Evolutionary conservation across 2,888 invertebrate species (phyloP).

Genomic region (Aleiodes leptofemur): DNA sequence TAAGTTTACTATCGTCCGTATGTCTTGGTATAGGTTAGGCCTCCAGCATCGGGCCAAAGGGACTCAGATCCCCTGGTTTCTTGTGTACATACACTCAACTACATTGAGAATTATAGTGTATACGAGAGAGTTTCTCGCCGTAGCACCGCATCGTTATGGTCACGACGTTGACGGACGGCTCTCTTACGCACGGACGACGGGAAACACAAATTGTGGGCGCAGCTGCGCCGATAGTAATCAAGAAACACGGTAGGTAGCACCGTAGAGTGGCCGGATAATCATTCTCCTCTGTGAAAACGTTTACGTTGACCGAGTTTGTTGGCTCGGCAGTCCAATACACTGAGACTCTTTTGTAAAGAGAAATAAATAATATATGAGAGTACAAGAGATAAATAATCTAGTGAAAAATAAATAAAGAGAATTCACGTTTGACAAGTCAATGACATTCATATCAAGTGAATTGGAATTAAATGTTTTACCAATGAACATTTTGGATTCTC

Average conservation of each 20-base stretch:
- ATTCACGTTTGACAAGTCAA: conserved; percentile 18
- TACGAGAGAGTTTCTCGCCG: conserved; percentile 42
- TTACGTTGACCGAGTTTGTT: conserved; percentile 44
- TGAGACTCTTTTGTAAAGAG: background rate
- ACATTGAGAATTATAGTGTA: conserved; percentile 24
- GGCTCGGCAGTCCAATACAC: background rate
- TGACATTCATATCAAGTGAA: conserved; percentile 10
- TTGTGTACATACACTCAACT: conserved; percentile 9
- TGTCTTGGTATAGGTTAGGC: background rate
- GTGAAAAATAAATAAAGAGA: background rate
- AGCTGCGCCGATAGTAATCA: conserved; percentile 73
- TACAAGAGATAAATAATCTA: background rate
- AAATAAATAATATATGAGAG: conserved; percentile 21
- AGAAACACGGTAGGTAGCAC: conserved; percentile 67
- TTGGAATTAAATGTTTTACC: conserved; percentile 24
- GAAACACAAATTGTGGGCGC: conserved; percentile 71
- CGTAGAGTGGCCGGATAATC: conserved; percentile 65
- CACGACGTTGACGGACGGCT: conserved; percentile 73
- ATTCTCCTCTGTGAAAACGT: conserved; percentile 58
- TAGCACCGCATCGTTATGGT: conserved; percentile 60
- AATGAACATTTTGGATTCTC: background rate
- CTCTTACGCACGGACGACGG: conserved; percentile 69
- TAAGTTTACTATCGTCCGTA: conserved; percentile 5
- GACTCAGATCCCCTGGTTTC: background rate
- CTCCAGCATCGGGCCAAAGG: conserved; percentile 5